Evolutionary conservation across 2,888 invertebrate species (phyloP).

Genomic region (Drosophila robusta): DNA sequence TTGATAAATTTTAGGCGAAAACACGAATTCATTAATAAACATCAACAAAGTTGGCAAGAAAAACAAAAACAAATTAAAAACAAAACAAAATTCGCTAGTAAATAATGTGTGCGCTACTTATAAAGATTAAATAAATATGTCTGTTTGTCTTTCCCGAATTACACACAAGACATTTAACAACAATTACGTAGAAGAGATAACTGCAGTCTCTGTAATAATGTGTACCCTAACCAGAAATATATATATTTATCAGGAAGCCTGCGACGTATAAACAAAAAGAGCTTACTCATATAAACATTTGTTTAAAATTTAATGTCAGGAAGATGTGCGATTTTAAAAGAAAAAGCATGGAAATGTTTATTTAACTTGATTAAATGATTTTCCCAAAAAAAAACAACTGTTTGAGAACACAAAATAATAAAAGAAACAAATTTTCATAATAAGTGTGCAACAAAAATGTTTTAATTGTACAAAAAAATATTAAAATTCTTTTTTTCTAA

Average conservation of each 20-base stretch:
- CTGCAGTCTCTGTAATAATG: constrained; percentile 27
- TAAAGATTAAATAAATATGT: constrained; percentile 63
- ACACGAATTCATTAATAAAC: constrained; percentile 48
- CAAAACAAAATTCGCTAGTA: constrained; percentile 22
- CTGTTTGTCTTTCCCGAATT: constrained; percentile 35
- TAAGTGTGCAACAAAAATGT: too few species aligned
- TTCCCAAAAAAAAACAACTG: too few species aligned
- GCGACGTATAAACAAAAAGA: constrained; percentile 5
- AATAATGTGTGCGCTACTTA: constrained; percentile 47
- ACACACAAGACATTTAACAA: constrained; percentile 18
- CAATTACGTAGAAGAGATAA: constrained; percentile 40
- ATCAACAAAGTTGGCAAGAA: constrained; percentile 36
- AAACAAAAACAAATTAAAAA: constrained; percentile 7
- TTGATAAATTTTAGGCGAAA: constrained; percentile 37
- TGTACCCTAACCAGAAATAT: constrained; percentile 15
- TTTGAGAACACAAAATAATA: neutral
- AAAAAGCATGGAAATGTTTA: neutral
- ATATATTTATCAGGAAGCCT: neutral
- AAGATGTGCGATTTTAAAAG: neutral
- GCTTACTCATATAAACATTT: neutral
- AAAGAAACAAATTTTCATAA: too few species aligned
- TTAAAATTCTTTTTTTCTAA: too few species aligned
- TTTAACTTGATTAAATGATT: too few species aligned
- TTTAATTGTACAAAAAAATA: too few species aligned
- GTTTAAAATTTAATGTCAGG: neutral